Percentiles rank a stretch among this genome's conserved stretches.
phyloP scores from a whole-genome alignment of 2,113 vertebrate species.

The Etheostoma cragini region DNA sequence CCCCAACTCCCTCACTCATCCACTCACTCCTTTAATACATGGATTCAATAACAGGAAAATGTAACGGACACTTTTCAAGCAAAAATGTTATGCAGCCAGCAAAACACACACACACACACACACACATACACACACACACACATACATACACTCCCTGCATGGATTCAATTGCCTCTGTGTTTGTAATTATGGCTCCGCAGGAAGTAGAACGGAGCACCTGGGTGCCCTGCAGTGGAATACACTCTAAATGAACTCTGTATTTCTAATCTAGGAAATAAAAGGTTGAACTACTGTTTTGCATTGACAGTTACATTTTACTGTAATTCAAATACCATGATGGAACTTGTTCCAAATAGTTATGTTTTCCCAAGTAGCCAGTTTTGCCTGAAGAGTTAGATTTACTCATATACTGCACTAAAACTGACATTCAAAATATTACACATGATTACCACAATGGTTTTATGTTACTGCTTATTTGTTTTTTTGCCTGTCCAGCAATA shows the following conservation, averaged over 20 bases:
- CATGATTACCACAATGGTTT: slow-evolving; percentile 7
- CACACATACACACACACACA: slow-evolving; percentile 28
- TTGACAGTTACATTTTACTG: slow-evolving; percentile 36
- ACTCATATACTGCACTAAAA: background rate
- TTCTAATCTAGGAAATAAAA: slow-evolving; percentile 63
- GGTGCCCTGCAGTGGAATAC: slow-evolving; percentile 75
- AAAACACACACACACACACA: slow-evolving; percentile 7
- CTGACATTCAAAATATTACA: slow-evolving; percentile 31
- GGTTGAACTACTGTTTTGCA: slow-evolving; percentile 32
- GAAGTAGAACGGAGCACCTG: slow-evolving; percentile 79
- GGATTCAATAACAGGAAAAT: slow-evolving; percentile 26
- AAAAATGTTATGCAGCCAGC: background rate
- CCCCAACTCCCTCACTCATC: background rate
- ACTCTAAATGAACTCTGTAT: slow-evolving; percentile 76
- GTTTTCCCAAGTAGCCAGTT: slow-evolving; percentile 18
- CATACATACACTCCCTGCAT: slow-evolving; percentile 49
- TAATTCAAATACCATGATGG: slow-evolving; percentile 27
- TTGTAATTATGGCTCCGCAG: slow-evolving; percentile 78
- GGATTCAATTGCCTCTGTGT: slow-evolving; percentile 79
- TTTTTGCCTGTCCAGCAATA: slow-evolving; percentile 4
- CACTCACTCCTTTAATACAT: slow-evolving; percentile 5
- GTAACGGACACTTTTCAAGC: slow-evolving; percentile 21
- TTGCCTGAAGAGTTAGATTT: slow-evolving; percentile 12
- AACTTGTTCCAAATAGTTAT: slow-evolving; percentile 37
- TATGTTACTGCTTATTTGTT: slow-evolving; percentile 11